Evolutionary conservation across 2,113 vertebrate species (phyloP), one percentile per base, ranked within the genome.

Genomic region (Pardalotus punctatus): DNA sequence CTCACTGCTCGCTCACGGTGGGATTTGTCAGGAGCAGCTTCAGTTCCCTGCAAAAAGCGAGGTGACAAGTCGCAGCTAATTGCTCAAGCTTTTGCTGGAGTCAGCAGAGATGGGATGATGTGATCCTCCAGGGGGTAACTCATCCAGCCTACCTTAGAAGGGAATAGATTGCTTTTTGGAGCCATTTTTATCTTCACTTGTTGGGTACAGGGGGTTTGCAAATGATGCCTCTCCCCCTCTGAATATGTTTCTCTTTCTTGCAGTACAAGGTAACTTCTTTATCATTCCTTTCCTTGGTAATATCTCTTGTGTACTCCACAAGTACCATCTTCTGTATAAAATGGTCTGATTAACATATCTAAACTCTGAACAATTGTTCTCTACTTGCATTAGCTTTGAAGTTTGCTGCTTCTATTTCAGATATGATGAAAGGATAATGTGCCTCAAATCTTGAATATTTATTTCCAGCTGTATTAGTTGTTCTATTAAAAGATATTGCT

Each of bases 391-490:
- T 94, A 94, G 82, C 93, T 96, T 90, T 94, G 88, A 97, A 95
- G 82, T 88, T 93, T 90, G 71, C 94, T 88, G 72, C 82, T 95
- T 94, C 93, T 95, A 81, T 95, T 97, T 97, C 83, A 93, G 76
- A 66, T 83, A n/a, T 50, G 47, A 93, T 90, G 88, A 91, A 92
- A 64, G 70, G 65, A 92, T 93, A 94, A 95, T 70, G 76, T 78
- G 56, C 80, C 56, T 93, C 64, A 81, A 92, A 77, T 53, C 79
- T 62, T 92, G 65, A 60, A 53, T 87, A 70, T 87, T 80, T 94
- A 94, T 95, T 85, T 51, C 50, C 79, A 90, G 8, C 80, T 88
- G 42, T 71, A 47, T 90, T 92, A 70, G 35, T 93, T 66, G 31
- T 88, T 90, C 94, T 86, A 70, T 86, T 77, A 88, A 86, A 92